Evolutionary conservation across 2,797 vertebrate genomes (phyloP).

Genomic region (Tragelaphus oryx): DNA sequence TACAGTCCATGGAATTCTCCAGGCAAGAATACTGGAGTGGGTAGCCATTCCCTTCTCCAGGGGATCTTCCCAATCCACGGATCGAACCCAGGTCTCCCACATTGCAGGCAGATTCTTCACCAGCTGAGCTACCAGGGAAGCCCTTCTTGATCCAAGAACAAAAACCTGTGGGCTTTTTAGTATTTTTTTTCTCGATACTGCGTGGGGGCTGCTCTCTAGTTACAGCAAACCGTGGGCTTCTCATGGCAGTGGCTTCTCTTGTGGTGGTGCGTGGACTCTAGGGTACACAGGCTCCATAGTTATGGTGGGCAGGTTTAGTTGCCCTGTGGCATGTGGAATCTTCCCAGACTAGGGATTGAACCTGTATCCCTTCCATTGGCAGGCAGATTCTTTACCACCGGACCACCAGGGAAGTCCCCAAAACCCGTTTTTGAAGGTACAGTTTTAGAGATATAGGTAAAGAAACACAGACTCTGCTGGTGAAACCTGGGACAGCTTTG

Average conservation of each 20-base stretch:
- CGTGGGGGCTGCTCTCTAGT: not conserved
- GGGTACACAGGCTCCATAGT: not conserved
- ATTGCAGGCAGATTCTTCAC: not conserved
- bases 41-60: not conserved
- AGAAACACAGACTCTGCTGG: not conserved
- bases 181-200: not conserved
- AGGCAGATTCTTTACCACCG: not conserved
- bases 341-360: not conserved
- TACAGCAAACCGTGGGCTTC: not conserved
- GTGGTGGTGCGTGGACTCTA: fast-evolving
- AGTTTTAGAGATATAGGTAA: not conserved
- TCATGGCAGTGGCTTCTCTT: not conserved
- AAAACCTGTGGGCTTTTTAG: not conserved
- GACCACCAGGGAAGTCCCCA: not conserved
- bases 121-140: not conserved
- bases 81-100: not conserved
- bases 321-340: not conserved
- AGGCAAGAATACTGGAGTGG: not conserved
- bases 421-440: not conserved
- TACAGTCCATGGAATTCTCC: not conserved
- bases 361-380: not conserved
- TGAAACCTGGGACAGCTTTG: not conserved
- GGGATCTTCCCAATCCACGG: not conserved
- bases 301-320: not conserved
- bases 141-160: not conserved